These are phyloP conservation scores for Gonioctena quinquepunctata DNA, from an alignment of 1,140 invertebrate genomes.

Conservation along the genomic window DNA sequence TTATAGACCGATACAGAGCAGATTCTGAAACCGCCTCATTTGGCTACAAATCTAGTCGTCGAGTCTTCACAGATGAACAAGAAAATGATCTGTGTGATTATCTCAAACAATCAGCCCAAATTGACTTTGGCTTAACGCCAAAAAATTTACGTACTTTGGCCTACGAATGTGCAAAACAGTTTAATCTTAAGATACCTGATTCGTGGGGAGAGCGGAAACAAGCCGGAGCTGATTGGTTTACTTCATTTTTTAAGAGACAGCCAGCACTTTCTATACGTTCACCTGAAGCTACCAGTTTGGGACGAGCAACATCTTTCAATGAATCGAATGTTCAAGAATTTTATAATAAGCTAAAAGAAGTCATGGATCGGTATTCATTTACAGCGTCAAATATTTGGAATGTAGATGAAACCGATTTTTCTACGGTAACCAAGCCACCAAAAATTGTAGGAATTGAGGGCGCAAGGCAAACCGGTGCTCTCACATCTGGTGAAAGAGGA, in stretches of 20 bases:
- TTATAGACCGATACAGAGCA: no score
- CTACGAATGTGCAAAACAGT: background rate
- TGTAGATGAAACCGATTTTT: slow-evolving; percentile 24
- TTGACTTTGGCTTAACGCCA: background rate
- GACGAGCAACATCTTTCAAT: slow-evolving; percentile 15
- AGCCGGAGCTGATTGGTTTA: slow-evolving; percentile 22
- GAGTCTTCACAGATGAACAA: background rate
- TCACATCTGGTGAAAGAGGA: slow-evolving; percentile 25
- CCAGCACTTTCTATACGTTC: slow-evolving; percentile 11
- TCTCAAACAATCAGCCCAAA: background rate
- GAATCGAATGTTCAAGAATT: slow-evolving; percentile 8
- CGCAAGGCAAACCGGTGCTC: background rate
- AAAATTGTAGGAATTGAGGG: slow-evolving; percentile 7
- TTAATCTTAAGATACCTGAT: slow-evolving; percentile 3
- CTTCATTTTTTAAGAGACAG: slow-evolving; percentile 19
- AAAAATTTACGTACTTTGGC: background rate
- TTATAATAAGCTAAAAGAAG: slow-evolving; percentile 6
- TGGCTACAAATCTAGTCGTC: no score
- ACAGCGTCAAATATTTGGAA: background rate
- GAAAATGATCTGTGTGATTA: background rate
- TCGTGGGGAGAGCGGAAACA: slow-evolving; percentile 11
- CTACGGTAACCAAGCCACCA: background rate
- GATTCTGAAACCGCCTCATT: no score
- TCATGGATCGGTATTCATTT: slow-evolving; percentile 1
- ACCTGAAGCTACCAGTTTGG: slow-evolving; percentile 18